Base-by-base conservation (phyloP, 1,140 invertebrate species). In the Formica exsecta region DNA sequence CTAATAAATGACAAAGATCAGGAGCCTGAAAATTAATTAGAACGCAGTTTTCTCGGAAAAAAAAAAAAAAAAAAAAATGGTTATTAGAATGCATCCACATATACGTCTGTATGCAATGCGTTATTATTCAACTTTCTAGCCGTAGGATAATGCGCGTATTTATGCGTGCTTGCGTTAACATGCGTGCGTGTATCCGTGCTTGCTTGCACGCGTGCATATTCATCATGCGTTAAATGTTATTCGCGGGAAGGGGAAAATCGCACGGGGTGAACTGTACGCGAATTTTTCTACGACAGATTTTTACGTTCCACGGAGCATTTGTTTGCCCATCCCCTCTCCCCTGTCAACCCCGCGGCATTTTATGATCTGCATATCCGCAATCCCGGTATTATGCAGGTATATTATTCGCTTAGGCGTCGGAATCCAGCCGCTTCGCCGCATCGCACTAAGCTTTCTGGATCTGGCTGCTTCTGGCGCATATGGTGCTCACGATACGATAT, bases 341-440 rank as follows among this genome's bases (percentile, higher is more conserved):
- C 68, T 41, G 51, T n/a, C 65, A 38, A 36, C 71, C 44, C 54
- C 48, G 38, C 61, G 85, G 85, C 84, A 89, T 92, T 93, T 93
- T 92, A 92, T 92, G 86, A 89, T 87, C 90, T 74, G 91, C 87
- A 84, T 91, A 90, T 87, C 89, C 86, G 89, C 90, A 92, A 92
- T 91, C 92, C 88, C 77, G 74, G 90, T 87, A 85, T 86, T 87
- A 85, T 84, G 87, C 87, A 57, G 87, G 81, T 88, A 77, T 76
- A 85, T 81, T 81, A 81, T 90, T 88, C 89, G 87, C 83, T 87
- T 88, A 90, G 85, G 74, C 83, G 74, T 62, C 79, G 79, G 54
- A 62, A 90, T 86, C 87, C 86, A 76, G 71, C 85, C 41, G 41
- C 41, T 11, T 8, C 41, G 9, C 41, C 38, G 36, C 16, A 51